Percentiles rank a stretch among this genome's conserved stretches.
Evolutionary conservation across 1,140 invertebrate species (phyloP).

Genomic region (Cydia fagiglandana): DNA sequence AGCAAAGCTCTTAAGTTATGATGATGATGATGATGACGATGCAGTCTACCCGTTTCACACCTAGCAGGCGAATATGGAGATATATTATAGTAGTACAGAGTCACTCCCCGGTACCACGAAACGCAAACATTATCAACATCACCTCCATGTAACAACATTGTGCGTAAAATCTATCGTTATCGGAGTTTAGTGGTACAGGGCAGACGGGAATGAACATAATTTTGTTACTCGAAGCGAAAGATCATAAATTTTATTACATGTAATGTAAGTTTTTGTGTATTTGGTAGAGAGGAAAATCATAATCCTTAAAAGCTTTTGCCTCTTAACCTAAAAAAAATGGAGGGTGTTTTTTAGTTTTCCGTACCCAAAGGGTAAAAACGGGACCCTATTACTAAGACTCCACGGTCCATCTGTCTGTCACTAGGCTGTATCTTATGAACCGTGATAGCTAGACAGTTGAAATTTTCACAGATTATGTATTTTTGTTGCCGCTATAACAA

Average conservation of each 20-base stretch:
- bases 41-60: no score
- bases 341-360: no score
- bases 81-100: not conserved
- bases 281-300: not conserved
- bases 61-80: no score
- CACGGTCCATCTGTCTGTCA: no score
- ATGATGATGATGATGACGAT: no score
- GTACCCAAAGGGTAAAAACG: no score
- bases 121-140: not conserved
- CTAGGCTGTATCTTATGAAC: no score
- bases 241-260: slow-evolving; percentile 2
- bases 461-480: no score
- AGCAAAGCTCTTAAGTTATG: no score
- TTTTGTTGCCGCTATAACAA: no score
- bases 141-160: not conserved
- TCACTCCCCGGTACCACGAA: not conserved
- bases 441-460: no score
- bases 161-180: not conserved
- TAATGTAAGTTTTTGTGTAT: not conserved
- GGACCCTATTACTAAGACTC: no score
- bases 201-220: slow-evolving; percentile 16
- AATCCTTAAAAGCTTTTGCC: not conserved
- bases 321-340: not conserved
- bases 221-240: slow-evolving; percentile 4
- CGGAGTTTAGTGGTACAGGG: not conserved